These are phyloP conservation scores for Lagria hirta DNA, from an alignment of 2,888 invertebrate species.

Conservation along the genomic window DNA sequence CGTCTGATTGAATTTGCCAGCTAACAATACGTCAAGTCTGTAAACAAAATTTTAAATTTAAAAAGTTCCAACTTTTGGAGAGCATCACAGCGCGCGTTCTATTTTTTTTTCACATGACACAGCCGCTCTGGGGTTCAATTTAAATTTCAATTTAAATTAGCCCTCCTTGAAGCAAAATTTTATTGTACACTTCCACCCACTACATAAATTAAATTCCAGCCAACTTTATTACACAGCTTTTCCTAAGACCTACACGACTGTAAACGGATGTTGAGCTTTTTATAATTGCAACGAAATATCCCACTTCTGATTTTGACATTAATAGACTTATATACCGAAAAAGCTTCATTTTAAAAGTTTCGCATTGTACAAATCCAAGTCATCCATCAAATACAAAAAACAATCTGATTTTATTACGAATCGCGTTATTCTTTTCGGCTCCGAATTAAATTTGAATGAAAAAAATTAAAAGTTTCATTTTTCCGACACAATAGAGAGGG, in stretches of 20 bases:
- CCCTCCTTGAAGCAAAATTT: too few species aligned
- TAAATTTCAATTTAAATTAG: too few species aligned
- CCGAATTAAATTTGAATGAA: constrained; percentile 6
- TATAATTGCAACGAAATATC: constrained; percentile 15
- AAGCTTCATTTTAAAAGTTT: constrained; percentile 8
- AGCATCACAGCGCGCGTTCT: too few species aligned
- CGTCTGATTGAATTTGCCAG: too few species aligned
- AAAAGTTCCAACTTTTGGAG: too few species aligned
- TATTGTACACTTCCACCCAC: too few species aligned
- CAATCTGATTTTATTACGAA: constrained; percentile 2
- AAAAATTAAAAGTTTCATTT: neutral
- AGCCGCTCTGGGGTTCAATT: too few species aligned
- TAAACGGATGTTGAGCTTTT: constrained; percentile 17
- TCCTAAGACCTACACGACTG: constrained; percentile 9
- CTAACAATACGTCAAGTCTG: too few species aligned
- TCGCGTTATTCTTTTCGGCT: constrained; percentile 4
- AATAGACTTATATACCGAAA: constrained; percentile 9
- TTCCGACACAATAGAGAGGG: neutral
- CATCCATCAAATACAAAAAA: constrained; percentile 11
- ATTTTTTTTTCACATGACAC: too few species aligned
- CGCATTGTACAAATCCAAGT: neutral
- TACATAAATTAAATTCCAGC: constrained; percentile 5
- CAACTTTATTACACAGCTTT: constrained; percentile 6
- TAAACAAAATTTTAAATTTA: too few species aligned
- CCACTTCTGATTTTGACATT: constrained; percentile 15